A percentile compares a stretch with the other conserved stretches of the same genome.
Conservation (phyloP, 2,113 vertebrate species). For the Axis porcinus region DNA sequence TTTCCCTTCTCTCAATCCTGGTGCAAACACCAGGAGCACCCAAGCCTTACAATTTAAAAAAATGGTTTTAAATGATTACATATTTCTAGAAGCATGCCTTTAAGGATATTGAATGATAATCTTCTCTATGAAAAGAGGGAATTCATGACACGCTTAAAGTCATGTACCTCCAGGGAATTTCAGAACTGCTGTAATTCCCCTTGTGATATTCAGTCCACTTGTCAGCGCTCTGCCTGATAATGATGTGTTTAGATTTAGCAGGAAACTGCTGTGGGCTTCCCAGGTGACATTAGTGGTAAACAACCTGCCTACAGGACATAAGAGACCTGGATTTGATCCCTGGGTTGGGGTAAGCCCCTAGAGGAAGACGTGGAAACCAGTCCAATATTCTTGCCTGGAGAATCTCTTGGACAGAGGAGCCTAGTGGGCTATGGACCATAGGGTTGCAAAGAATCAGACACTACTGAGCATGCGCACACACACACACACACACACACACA, state of each 20-base stretch:
- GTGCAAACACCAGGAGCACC: not conserved
- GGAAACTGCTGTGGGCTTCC: not conserved
- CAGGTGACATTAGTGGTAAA: not conserved
- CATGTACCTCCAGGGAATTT: not conserved
- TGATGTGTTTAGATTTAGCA: not conserved
- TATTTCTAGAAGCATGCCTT: not conserved
- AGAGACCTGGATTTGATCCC: not conserved
- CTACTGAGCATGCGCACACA: rapidly evolving
- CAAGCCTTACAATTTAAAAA: not conserved
- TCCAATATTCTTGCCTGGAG: not conserved
- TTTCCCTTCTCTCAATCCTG: not conserved
- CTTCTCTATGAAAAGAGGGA: not conserved
- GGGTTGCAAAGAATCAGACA: not conserved
- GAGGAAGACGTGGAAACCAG: not conserved
- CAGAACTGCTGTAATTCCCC: not conserved
- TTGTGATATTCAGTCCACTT: not conserved
- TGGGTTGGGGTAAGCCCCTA: not conserved
- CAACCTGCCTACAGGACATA: not conserved
- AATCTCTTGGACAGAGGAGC: not conserved
- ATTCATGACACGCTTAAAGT: not conserved
- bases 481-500: not conserved
- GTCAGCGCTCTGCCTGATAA: not conserved
- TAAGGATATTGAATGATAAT: not conserved
- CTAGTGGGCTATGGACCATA: not conserved
- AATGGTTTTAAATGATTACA: not conserved